phyloP scores from a whole-genome alignment of 2,113 vertebrate species.

The Mormoops blainvillei region DNA sequence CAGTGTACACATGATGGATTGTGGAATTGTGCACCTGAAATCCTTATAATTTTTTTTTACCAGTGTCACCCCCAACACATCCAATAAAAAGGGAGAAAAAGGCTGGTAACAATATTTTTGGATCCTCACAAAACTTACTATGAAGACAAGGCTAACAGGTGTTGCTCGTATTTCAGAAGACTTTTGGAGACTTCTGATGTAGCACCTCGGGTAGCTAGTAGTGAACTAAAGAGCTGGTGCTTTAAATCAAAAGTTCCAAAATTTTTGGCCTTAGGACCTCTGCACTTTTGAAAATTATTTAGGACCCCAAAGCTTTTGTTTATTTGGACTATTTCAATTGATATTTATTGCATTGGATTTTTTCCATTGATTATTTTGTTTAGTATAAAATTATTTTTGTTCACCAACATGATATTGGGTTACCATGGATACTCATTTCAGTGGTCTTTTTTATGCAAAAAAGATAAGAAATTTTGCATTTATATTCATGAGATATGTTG shows the following conservation, averaged over 20 bases:
- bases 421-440: neutral
- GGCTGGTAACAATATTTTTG: neutral
- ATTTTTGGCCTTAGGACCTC: neutral
- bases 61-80: too few species aligned
- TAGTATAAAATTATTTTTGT: constrained; percentile 19
- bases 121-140: neutral
- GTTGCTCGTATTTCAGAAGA: neutral
- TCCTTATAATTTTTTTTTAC: too few species aligned
- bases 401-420: neutral
- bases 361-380: neutral
- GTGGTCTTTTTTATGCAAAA: neutral
- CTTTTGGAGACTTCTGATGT: neutral
- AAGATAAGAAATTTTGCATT: neutral
- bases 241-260: neutral
- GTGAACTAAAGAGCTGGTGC: neutral
- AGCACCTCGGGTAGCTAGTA: neutral
- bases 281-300: neutral
- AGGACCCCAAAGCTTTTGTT: neutral
- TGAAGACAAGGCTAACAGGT: neutral
- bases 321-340: neutral
- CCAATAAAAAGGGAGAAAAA: too few species aligned
- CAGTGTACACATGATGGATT: too few species aligned
- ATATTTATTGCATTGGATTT: neutral
- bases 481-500: neutral
- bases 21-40: too few species aligned